A percentile compares a stretch with the other conserved stretches of the same genome.
These are phyloP conservation scores for Diorhabda sublineata DNA, from an alignment of 1,140 invertebrate species.

Conservation along the genomic window DNA sequence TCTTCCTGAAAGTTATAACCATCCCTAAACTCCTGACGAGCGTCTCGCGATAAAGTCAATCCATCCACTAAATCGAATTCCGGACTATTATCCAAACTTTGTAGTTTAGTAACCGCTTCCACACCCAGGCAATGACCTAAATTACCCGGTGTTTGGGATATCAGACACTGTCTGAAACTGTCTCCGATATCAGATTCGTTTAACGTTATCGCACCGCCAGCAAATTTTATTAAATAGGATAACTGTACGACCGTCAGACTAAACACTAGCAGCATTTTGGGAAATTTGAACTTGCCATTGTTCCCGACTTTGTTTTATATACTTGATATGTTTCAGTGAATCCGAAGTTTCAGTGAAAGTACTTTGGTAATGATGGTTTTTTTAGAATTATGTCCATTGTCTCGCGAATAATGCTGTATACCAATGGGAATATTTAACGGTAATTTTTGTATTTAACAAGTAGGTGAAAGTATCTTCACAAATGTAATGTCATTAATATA, in stretches of 20 bases:
- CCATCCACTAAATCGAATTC: conserved; percentile 61
- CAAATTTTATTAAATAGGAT: conserved; percentile 1
- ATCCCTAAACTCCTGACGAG: conserved; percentile 50
- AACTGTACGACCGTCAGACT: neutral
- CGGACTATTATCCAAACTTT: conserved; percentile 60
- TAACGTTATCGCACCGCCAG: neutral
- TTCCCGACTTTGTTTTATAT: conserved; percentile 26
- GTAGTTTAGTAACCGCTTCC: conserved; percentile 61
- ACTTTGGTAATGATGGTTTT: conserved; percentile 28
- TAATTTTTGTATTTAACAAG: neutral
- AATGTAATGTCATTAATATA: no score
- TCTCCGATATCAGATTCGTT: conserved; percentile 20
- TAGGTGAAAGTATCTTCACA: no score
- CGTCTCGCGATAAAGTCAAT: conserved; percentile 55
- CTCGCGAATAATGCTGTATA: neutral
- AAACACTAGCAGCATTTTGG: neutral
- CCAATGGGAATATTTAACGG: neutral
- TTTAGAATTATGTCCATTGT: conserved; percentile 23
- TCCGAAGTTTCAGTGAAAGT: conserved; percentile 37
- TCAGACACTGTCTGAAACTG: conserved; percentile 52
- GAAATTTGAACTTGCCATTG: conserved; percentile 4
- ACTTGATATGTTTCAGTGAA: conserved; percentile 31
- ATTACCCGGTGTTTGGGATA: conserved; percentile 44
- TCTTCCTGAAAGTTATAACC: conserved; percentile 60
- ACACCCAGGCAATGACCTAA: conserved; percentile 62